Base-by-base conservation (phyloP, 2,113 vertebrate genomes). In the Brachyistius frenatus region DNA sequence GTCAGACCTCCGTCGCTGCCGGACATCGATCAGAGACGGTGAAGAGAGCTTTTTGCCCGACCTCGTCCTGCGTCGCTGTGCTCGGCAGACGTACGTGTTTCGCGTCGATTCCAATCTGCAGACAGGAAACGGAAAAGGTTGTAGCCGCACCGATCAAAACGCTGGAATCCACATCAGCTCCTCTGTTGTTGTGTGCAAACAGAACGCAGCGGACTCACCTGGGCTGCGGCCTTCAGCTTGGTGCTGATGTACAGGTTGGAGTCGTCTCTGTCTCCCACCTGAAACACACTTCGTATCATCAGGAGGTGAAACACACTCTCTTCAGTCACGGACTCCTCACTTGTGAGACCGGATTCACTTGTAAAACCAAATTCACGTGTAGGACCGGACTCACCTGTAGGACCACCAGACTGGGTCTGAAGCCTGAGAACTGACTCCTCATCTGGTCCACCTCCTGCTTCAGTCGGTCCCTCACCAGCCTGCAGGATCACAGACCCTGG, bases 161-260 rank as follows among this genome's bases (percentile, higher is more conserved):
- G 7, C 10, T 41, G 2, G 10, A 2, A 41, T 41, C 10, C 39
- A 41, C 39, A 41, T 41, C 7, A 41, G 8, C 7, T 41, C 7
- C 10, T 41, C 7, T 53, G 52, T 53, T n/a, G 16, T 5, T 7
- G 50, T 23, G 50, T 52, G 49, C 7, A 5, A 7, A 14, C 46
- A 14, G 46, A 23, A 23, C 23, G 23, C 23, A 23, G 23, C 23
- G 23, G 23, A 23, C 23, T 86, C 47, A 99, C 98, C 96, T 98
- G 95, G 7, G 97, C 96, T 57, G 98, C 98, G 76, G 97, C 98
- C 87, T 97, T 98, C 87, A 98, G 91, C 86, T 99, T 99, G 96
- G 96, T 92, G 67, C 95, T 96, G 93, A 99, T 98, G 92, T 98
- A 99, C 55, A 99, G 95, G 92, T 99, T 99, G 1, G 98, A 99